Percentiles rank a stretch among this genome's conserved stretches.
Evolutionary conservation across 2,113 vertebrate genomes (phyloP).

Genomic region (Gnathonemus echidnorhynchus): DNA sequence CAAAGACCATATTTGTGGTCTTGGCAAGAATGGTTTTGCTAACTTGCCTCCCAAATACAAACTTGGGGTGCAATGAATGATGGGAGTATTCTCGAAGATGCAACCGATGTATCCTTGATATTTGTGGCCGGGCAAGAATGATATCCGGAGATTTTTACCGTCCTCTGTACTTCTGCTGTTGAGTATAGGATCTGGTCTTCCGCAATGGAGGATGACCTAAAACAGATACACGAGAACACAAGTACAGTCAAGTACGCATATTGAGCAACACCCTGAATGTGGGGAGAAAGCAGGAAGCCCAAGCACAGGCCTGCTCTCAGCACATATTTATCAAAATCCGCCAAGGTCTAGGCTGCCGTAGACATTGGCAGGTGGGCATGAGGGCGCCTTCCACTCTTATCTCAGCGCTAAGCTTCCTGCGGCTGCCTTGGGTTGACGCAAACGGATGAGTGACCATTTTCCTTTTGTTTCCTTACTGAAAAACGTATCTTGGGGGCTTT

Average conservation of each 20-base stretch:
- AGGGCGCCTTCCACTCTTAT: not conserved
- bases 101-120: not conserved
- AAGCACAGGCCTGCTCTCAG: not conserved
- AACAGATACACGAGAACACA: not conserved
- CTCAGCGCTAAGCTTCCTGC: not conserved
- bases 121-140: not conserved
- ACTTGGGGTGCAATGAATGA: not conserved
- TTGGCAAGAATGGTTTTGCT: not conserved
- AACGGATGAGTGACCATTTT: not conserved
- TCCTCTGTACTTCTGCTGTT: not conserved
- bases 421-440: not conserved
- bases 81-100: not conserved
- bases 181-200: not conserved
- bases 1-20: not conserved
- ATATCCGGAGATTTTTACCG: not conserved
- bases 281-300: not conserved
- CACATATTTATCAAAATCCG: not conserved
- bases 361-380: not conserved
- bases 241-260: not conserved
- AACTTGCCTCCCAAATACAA: not conserved
- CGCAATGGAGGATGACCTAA: not conserved
- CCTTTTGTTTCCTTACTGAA: not conserved
- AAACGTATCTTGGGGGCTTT: not conserved
- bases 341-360: not conserved
- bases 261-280: not conserved